Base-by-base conservation (phyloP, 2,113 vertebrate species). In the Zosterops japonicus region DNA sequence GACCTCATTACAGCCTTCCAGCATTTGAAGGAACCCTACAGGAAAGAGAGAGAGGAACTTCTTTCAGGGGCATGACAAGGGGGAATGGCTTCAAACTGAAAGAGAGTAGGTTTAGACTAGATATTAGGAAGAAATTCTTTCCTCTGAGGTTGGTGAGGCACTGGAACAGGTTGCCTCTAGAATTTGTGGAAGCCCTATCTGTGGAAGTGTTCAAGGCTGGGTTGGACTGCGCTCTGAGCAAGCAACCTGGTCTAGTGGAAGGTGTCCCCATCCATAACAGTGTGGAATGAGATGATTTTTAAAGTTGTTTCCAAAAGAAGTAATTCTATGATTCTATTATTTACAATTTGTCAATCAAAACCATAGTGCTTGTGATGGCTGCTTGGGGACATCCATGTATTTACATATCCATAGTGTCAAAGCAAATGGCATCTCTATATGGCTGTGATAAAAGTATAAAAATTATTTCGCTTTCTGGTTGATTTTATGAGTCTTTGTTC, bases 381-480 rank as follows among this genome's bases (percentile, higher is more conserved):
- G 27, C 35, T 12, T 70, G 28, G 39, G 33, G 44, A 74, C 2
- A 70, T 6, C 23, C 23, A 8, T 46, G 15, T 33, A 35, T 64
- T 72, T 88, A 50, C 2, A 24, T 29, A 70, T 42, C 77, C 2
- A 10, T 57, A 72, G 21, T 85, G 49, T 87, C 53, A 64, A 70
- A 56, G 42, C n/a, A 49, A 86, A 83, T 63, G 18, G 18, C 8
- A 29, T 59, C 8, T 80, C 50, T 86, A 19, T 80, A 69, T 46
- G 50, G 24, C 25, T 90, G 72, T 83, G 47, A 47, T 77, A 90
- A 93, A 89, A 47, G 6, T 77, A 63, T 41, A 52, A 89, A 80
- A 74, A 33, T 6, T n/a, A 47, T 49, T 92, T 88, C 70, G 33
- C 42, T 92, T 90, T 93, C 59, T 69, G 21, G 4, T 36, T 46